A percentile compares a stretch with the other conserved stretches of the same genome.
These are phyloP conservation scores for Trematomus bernacchii DNA, from an alignment of 2,797 vertebrate species.

Conservation along the genomic window DNA sequence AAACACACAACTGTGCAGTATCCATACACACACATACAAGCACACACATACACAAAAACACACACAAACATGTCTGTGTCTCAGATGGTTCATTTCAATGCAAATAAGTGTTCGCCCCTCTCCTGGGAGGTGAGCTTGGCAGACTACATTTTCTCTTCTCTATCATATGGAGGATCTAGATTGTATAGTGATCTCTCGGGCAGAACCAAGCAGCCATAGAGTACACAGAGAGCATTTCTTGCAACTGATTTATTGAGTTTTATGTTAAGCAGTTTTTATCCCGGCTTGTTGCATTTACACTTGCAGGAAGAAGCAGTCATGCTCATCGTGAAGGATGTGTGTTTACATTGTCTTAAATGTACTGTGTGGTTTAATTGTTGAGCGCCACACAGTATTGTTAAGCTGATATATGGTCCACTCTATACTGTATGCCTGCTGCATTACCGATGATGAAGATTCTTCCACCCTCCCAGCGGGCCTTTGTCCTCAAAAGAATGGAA, in stretches of 20 bases:
- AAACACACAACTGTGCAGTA: constrained; percentile 41
- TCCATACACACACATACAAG: constrained; percentile 16
- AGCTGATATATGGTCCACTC: constrained; percentile 45
- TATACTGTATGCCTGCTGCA: constrained; percentile 39
- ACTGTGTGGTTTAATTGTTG: constrained; percentile 54
- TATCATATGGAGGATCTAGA: constrained; percentile 69
- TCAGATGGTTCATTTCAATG: constrained; percentile 83
- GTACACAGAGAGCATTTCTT: constrained; percentile 36
- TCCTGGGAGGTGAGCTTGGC: constrained; percentile 62
- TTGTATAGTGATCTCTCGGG: constrained; percentile 64
- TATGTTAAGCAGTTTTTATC: constrained; percentile 56
- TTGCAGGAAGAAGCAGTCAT: constrained; percentile 30
- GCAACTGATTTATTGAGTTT: constrained; percentile 66
- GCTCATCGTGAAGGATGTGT: constrained; percentile 34
- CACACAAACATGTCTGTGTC: constrained; percentile 19
- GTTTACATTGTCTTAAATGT: constrained; percentile 50
- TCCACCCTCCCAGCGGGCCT: constrained; percentile 52
- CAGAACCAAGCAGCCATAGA: constrained; percentile 55
- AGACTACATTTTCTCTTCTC: constrained; percentile 76
- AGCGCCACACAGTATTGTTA: constrained; percentile 30
- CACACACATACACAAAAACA: constrained; percentile 22
- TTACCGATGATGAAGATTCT: constrained; percentile 55
- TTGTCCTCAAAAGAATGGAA: constrained; percentile 68
- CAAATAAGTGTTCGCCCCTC: constrained; percentile 74
- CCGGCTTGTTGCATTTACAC: constrained; percentile 33